Evolutionary conservation across 2,113 vertebrate species (phyloP).

Genomic region (Megaleporinus macrocephalus): DNA sequence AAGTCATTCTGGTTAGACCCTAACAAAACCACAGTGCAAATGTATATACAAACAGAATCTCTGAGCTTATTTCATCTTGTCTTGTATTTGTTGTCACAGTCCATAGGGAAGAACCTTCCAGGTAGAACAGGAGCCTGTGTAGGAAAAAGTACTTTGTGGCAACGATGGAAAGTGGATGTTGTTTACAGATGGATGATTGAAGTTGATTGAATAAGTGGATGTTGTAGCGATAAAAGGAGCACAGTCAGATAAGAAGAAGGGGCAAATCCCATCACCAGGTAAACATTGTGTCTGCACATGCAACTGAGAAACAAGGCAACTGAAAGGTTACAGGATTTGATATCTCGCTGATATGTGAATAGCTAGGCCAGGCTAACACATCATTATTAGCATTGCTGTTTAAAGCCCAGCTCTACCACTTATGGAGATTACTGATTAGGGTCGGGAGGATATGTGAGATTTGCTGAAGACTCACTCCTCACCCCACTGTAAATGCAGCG

Average conservation of each 20-base stretch:
- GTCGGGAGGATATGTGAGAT: slow-evolving; percentile 1
- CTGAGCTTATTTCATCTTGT: no score
- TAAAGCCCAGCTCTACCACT: no score
- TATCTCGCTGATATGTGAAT: neutral
- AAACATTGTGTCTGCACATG: neutral
- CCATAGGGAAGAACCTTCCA: neutral
- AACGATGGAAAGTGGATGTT: neutral
- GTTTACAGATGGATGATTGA: neutral
- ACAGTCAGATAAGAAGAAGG: neutral
- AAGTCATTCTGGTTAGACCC: no score
- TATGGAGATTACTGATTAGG: slow-evolving; percentile 13
- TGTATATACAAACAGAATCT: no score
- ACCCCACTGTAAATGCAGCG: neutral
- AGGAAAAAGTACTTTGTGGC: no score
- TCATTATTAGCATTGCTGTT: neutral
- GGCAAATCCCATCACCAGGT: neutral
- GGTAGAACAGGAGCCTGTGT: neutral
- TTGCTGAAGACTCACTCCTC: neutral
- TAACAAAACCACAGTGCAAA: no score
- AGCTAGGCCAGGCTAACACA: neutral
- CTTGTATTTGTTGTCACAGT: neutral
- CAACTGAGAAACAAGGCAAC: neutral
- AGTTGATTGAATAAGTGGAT: neutral
- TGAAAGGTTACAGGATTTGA: no score
- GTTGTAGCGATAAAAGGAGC: neutral